Conservation (phyloP, 2,888 invertebrate genomes). For the Trissoscelio sp. region DNA sequence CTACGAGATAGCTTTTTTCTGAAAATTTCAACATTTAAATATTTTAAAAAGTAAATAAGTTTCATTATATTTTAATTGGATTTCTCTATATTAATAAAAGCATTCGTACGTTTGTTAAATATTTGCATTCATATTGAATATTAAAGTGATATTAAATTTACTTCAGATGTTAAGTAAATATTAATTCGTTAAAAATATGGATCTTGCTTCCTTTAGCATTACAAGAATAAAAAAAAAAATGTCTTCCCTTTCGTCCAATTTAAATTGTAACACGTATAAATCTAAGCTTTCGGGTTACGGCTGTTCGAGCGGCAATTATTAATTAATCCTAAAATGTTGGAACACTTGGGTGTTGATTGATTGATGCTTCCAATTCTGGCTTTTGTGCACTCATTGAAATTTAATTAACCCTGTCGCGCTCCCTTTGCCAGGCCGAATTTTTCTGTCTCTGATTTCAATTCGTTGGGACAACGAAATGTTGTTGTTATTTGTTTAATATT, state of each 20-base stretch:
- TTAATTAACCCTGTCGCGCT: conserved; percentile 52
- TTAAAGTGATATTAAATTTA: too few relatives aligned
- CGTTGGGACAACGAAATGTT: too few relatives aligned
- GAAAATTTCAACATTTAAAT: too few relatives aligned
- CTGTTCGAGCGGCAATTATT: conserved; percentile 26
- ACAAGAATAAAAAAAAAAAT: neutral
- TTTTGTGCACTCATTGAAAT: conserved; percentile 54
- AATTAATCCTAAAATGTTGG: conserved; percentile 24
- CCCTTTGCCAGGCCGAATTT: conserved; percentile 22
- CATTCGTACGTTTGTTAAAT: too few relatives aligned
- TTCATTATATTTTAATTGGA: too few relatives aligned
- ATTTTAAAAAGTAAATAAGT: too few relatives aligned
- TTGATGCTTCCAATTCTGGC: conserved; percentile 40
- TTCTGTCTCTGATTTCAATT: conserved; percentile 8
- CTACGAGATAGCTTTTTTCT: too few relatives aligned
- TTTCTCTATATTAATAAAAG: too few relatives aligned
- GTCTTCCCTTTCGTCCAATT: neutral
- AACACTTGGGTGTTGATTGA: conserved; percentile 42
- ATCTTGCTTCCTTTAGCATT: too few relatives aligned
- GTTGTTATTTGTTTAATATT: conserved; percentile 37
- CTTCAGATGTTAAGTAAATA: too few relatives aligned
- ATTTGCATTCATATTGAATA: too few relatives aligned
- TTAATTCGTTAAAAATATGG: too few relatives aligned
- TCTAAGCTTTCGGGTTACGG: neutral
- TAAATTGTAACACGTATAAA: neutral